Conservation (phyloP, 2,797 vertebrate species). For the Gallinago solitaria region DNA sequence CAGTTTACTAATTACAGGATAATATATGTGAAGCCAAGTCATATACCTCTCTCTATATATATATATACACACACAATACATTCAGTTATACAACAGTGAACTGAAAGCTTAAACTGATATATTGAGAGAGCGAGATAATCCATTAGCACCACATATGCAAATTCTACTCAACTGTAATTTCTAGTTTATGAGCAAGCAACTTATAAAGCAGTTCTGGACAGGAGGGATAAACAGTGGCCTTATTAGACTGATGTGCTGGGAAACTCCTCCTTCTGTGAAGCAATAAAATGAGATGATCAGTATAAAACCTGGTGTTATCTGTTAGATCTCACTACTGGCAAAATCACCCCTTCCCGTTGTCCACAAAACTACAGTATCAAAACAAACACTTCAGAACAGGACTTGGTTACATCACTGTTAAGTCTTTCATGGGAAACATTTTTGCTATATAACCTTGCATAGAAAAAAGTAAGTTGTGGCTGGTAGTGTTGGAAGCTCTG, state of each 20-base stretch:
- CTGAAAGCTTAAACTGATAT: neutral
- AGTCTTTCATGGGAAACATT: neutral
- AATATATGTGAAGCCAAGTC: neutral
- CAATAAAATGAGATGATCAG: conserved; percentile 26
- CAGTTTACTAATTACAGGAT: neutral
- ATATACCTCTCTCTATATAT: neutral
- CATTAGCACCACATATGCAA: neutral
- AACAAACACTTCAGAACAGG: neutral
- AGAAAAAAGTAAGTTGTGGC: neutral
- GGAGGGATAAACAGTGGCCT: neutral
- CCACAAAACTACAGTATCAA: neutral
- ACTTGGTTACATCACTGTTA: neutral
- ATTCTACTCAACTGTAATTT: neutral
- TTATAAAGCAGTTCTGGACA: conserved; percentile 45
- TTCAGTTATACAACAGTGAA: neutral
- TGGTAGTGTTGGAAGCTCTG: neutral
- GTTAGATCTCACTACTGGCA: neutral
- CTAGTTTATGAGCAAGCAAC: neutral
- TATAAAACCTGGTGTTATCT: neutral
- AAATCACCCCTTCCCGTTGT: neutral
- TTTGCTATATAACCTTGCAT: neutral
- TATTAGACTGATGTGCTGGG: neutral
- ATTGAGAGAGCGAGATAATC: neutral
- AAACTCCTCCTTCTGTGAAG: conserved; percentile 60
- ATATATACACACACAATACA: rapidly evolving